phyloP scores from a whole-genome alignment of 2,797 vertebrate species.

The Danio kyathit region DNA sequence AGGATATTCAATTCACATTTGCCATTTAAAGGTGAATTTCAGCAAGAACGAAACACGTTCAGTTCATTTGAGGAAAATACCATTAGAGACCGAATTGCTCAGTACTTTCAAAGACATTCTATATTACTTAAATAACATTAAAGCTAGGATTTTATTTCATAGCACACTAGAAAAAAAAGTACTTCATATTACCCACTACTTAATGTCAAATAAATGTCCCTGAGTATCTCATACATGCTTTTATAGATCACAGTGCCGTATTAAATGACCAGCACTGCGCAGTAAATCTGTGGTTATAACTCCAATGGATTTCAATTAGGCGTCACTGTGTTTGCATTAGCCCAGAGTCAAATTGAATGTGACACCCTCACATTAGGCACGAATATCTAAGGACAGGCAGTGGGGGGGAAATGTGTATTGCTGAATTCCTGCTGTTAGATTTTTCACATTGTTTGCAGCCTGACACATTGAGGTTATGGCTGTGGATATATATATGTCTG shows the following conservation, averaged over 20 bases:
- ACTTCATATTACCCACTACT: slow-evolving; percentile 41
- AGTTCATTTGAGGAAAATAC: slow-evolving; percentile 6
- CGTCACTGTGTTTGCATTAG: slow-evolving; percentile 50
- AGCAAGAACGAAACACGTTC: background rate
- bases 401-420: background rate
- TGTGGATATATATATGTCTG: background rate
- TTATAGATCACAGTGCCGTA: slow-evolving; percentile 33
- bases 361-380: slow-evolving; percentile 35
- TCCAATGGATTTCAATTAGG: slow-evolving; percentile 57
- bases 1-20: background rate
- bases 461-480: slow-evolving; percentile 48
- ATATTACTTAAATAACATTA: background rate
- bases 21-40: slow-evolving; percentile 8
- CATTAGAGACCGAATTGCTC: background rate
- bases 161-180: slow-evolving; percentile 5
- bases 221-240: slow-evolving; percentile 47
- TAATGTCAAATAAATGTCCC: slow-evolving; percentile 54
- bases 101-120: background rate
- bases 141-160: slow-evolving; percentile 24
- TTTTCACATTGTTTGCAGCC: slow-evolving; percentile 40
- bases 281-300: slow-evolving; percentile 53
- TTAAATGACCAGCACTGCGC: slow-evolving; percentile 51
- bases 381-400: slow-evolving; percentile 21
- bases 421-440: slow-evolving; percentile 29
- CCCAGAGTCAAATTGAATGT: slow-evolving; percentile 36